Conservation (phyloP, 2,888 invertebrate species). For the Chorisops tibialis region DNA sequence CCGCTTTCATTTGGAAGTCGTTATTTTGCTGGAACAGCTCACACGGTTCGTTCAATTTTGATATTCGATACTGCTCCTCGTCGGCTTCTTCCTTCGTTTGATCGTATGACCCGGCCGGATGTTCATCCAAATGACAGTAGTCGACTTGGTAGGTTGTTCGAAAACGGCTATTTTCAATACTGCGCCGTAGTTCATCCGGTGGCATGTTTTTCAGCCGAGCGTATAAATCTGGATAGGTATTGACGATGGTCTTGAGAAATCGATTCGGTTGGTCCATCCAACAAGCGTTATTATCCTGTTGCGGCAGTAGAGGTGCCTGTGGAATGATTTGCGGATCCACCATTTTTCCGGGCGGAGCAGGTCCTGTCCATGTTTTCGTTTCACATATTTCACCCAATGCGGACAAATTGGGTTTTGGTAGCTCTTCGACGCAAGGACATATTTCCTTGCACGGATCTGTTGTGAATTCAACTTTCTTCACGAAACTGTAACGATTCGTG, state of each 20-base stretch:
- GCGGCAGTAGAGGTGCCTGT: conserved; percentile 37
- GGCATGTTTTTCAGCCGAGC: conserved; percentile 55
- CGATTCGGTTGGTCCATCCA: conserved; percentile 38
- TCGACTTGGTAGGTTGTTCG: conserved; percentile 60
- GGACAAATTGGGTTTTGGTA: background rate
- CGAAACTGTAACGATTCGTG: conserved; percentile 39
- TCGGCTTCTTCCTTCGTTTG: conserved; percentile 39
- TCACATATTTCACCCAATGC: conserved; percentile 38
- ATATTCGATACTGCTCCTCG: conserved; percentile 38
- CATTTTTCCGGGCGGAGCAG: conserved; percentile 47
- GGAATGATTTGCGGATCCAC: conserved; percentile 46
- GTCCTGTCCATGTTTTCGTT: conserved; percentile 46
- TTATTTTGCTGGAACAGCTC: conserved; percentile 37
- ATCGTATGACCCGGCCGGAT: conserved; percentile 46
- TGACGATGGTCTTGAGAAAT: conserved; percentile 45
- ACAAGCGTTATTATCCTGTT: conserved; percentile 34
- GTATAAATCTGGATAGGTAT: conserved; percentile 58
- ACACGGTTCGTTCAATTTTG: conserved; percentile 36
- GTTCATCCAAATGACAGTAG: conserved; percentile 50
- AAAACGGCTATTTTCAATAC: conserved; percentile 56
- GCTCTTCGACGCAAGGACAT: conserved; percentile 8
- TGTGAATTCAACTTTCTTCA: background rate
- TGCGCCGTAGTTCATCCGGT: conserved; percentile 53
- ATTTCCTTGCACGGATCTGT: background rate
- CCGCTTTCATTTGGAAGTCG: conserved; percentile 42